Base-by-base conservation (phyloP, 2,113 vertebrate genomes). In the Eclectus roratus region DNA sequence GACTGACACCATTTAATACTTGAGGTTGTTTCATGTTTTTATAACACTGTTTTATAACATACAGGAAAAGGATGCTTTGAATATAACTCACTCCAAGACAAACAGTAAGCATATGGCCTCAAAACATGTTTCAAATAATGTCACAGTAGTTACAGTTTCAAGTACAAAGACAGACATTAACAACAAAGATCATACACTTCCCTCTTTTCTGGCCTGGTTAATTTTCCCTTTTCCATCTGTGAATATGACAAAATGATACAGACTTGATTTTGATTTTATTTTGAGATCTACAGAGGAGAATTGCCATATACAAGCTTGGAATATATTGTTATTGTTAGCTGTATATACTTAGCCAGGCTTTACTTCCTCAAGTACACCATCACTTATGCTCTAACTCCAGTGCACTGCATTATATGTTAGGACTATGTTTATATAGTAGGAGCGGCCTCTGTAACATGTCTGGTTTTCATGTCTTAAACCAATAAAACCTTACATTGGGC, bases 391-490 rank as follows among this genome's bases (percentile, higher is more conserved):
- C 81, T 0, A 85, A 91, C 25, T 79, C 66, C 89, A 91, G 68
- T n/a, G 63, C 5, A 8, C 19, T 56, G 90, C 72, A 68, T 88
- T 77, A 77, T 69, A 27, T 46, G 41, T 82, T 85, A 77, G 31
- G 68, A 56, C 87, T 95, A 10, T 88, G 77, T 94, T 96, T 93
- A 91, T 91, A 70, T 44, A 91, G 88, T 73, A 84, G 85, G 90
- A 93, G 52, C 17, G 2, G 65, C 56, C 78, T 70, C 85, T 89
- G 70, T 86, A 83, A 78, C 72, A 50, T 58, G 81, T 89, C 88
- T 94, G 78, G 46, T 94, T 83, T 93, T 91, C 93, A 93, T 90
- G 85, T 95, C 93, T 92, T 96, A 96, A 96, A 96, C 88, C 86
- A 95, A 96, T 96, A 95, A 94, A 95, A 95, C 56, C 84, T 88